A percentile compares a stretch with the other conserved stretches of the same genome.
Conservation (phyloP, 1,140 invertebrate species). For the Alviniconcha marisindica region DNA sequence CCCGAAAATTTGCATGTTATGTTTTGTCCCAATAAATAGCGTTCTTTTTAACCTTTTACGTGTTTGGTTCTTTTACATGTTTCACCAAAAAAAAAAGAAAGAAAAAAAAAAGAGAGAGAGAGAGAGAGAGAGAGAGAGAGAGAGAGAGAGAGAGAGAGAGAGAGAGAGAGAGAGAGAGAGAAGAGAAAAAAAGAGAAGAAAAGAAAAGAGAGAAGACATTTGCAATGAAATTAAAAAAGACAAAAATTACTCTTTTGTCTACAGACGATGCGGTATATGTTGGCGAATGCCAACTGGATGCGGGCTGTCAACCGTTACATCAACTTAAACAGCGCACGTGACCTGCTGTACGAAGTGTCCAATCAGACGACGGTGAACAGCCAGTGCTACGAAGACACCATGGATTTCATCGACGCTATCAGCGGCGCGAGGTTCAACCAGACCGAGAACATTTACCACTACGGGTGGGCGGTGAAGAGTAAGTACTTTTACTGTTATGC, state of each 20-base stretch:
- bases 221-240: too few species aligned
- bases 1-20: too few species aligned
- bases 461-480: conserved; percentile 47
- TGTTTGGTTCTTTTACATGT: neutral
- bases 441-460: neutral
- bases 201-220: too few species aligned
- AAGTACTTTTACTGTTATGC: conserved; percentile 37
- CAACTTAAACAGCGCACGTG: conserved; percentile 33
- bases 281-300: neutral
- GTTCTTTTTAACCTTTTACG: too few species aligned
- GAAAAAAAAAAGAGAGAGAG: too few species aligned
- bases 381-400: conserved; percentile 49
- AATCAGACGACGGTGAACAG: conserved; percentile 16
- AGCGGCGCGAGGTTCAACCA: conserved; percentile 16
- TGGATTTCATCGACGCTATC: conserved; percentile 48
- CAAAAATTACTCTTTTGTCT: too few species aligned
- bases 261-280: conserved; percentile 9
- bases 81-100: too few species aligned
- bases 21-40: too few species aligned
- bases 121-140: too few species aligned
- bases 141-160: too few species aligned
- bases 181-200: too few species aligned
- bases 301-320: conserved; percentile 29
- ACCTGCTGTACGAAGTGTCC: conserved; percentile 28
- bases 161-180: too few species aligned